Evolutionary conservation across 1,140 invertebrate genomes (phyloP).

Genomic region (Orussus abietinus): DNA sequence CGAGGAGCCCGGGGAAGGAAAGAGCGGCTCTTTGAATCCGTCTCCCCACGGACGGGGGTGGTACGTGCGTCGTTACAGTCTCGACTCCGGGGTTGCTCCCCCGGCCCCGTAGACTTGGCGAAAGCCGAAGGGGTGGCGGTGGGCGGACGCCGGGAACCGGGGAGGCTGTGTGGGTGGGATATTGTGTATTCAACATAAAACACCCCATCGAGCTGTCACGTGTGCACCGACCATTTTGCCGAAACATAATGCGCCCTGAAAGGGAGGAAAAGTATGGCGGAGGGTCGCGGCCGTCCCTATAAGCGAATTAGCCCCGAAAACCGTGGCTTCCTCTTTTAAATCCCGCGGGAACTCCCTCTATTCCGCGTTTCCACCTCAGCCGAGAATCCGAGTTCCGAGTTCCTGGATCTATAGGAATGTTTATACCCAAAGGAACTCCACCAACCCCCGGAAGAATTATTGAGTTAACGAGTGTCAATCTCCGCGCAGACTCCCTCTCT

Average conservation of each 20-base stretch:
- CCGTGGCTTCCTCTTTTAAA: too few relatives aligned
- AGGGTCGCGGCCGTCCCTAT: too few relatives aligned
- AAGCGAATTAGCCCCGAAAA: too few relatives aligned
- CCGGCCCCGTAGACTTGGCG: constrained; percentile 32
- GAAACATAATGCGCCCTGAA: constrained; percentile 47
- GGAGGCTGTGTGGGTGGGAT: constrained; percentile 27
- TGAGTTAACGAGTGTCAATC: too few relatives aligned
- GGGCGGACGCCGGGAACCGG: constrained; percentile 27
- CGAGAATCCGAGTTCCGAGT: too few relatives aligned
- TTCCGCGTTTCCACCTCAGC: too few relatives aligned
- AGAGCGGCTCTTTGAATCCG: too few relatives aligned
- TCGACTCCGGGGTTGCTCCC: constrained; percentile 17
- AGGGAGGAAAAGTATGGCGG: constrained; percentile 48
- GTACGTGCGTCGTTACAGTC: constrained; percentile 10
- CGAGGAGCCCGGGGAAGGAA: constrained; percentile 7
- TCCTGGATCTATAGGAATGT: too few relatives aligned
- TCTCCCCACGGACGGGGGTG: constrained; percentile 10
- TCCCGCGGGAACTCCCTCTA: too few relatives aligned
- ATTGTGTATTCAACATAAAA: constrained; percentile 53
- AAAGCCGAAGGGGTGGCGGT: constrained; percentile 40
- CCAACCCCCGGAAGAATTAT: too few relatives aligned
- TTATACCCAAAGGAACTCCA: too few relatives aligned
- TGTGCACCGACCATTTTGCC: constrained; percentile 52
- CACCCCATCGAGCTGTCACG: constrained; percentile 47
- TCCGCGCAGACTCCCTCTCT: too few relatives aligned